phyloP scores from a whole-genome alignment of 2,888 invertebrate genomes.

The Ecliptopera silaceata region DNA sequence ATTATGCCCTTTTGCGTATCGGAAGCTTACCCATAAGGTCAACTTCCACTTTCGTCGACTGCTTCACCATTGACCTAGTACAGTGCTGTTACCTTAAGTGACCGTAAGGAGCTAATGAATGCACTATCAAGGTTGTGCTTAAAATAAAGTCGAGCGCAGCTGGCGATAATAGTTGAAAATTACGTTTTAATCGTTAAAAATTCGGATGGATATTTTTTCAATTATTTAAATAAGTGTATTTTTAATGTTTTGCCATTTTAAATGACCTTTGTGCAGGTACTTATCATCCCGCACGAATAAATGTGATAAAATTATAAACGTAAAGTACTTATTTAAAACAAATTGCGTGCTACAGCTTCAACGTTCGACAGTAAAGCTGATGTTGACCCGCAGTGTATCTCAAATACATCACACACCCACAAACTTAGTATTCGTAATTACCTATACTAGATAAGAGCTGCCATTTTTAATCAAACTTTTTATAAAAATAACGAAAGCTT shows the following conservation, averaged over 20 bases:
- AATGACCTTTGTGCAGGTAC: not conserved
- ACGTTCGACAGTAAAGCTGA: too few species aligned
- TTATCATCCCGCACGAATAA: too few species aligned
- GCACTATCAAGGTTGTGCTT: constrained; percentile 24
- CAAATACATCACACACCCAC: too few species aligned
- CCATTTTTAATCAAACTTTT: too few species aligned
- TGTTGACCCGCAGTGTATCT: too few species aligned
- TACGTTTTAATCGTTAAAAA: not conserved
- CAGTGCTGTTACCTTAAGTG: constrained; percentile 20
- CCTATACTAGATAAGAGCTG: too few species aligned
- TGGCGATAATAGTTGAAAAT: constrained; percentile 2
- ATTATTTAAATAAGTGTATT: not conserved
- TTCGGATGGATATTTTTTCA: not conserved
- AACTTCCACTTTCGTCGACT: constrained; percentile 34
- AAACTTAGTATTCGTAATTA: too few species aligned
- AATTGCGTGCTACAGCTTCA: too few species aligned
- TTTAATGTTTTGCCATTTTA: not conserved
- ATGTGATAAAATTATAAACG: too few species aligned
- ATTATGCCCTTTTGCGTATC: constrained; percentile 32
- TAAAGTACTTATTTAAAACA: too few species aligned
- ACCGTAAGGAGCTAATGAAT: constrained; percentile 24
- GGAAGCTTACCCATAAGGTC: constrained; percentile 26
- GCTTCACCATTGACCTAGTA: constrained; percentile 33
- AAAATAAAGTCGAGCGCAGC: constrained; percentile 10
- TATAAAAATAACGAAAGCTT: too few species aligned